phyloP scores from a whole-genome alignment of 37 sponge, comb jelly and placozoan species.

The Aplysina aerophoba region DNA sequence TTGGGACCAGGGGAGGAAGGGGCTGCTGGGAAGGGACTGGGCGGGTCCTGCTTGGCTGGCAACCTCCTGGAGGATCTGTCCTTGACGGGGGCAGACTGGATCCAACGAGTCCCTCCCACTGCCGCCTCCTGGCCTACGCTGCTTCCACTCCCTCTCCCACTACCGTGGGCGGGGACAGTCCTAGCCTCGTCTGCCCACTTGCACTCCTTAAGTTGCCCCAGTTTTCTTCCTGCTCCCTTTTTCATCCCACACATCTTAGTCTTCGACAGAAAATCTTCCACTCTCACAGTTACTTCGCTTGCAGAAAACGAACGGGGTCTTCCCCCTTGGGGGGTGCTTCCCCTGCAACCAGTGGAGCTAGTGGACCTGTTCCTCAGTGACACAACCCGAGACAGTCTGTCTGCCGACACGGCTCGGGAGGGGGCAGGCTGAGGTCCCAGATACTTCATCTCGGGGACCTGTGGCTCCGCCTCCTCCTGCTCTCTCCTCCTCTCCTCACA shows the following conservation, averaged over 20 bases:
- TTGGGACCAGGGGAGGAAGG: no score
- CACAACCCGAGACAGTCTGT: slow-evolving; percentile 7
- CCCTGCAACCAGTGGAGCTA: not conserved
- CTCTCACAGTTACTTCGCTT: slow-evolving; percentile 1
- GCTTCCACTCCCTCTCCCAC: not conserved
- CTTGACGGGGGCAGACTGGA: no score
- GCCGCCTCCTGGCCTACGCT: no score
- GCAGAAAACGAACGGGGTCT: slow-evolving; percentile 26
- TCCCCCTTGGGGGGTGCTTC: not conserved
- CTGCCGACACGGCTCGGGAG: slow-evolving; percentile 14
- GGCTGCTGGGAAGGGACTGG: no score
- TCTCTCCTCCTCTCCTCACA: slow-evolving; percentile 3
- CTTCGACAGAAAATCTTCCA: slow-evolving; percentile 11
- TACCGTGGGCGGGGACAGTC: not conserved
- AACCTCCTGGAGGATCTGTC: no score
- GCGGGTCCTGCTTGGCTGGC: no score
- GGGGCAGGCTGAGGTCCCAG: not conserved
- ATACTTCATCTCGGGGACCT: slow-evolving; percentile 8
- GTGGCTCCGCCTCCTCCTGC: not conserved
- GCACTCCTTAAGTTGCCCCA: slow-evolving; percentile 16
- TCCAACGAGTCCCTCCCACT: no score
- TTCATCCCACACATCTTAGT: no score
- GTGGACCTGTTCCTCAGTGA: slow-evolving; percentile 12
- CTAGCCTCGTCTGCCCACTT: slow-evolving; percentile 2
- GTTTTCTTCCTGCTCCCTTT: not conserved